Percentiles rank a stretch among this genome's conserved stretches.
Conservation (phyloP, 2,797 vertebrate species). For the Coracias cyanogaster region DNA sequence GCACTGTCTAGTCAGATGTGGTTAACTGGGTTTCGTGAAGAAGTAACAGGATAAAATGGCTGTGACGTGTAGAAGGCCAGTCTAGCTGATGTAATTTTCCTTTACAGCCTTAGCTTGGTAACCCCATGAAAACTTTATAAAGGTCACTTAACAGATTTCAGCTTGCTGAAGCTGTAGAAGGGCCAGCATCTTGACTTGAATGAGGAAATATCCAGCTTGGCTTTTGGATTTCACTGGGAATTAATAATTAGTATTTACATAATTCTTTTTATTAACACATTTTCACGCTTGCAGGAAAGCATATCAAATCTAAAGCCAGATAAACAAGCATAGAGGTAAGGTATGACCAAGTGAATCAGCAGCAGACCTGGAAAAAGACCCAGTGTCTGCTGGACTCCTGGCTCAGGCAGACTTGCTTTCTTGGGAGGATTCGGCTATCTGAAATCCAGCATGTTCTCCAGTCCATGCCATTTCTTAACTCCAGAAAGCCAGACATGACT, state of each 20-base stretch:
- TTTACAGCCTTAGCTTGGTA: not conserved
- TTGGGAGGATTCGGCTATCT: not conserved
- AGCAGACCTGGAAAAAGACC: not conserved
- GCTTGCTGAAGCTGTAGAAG: not conserved
- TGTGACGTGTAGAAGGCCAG: fast-evolving
- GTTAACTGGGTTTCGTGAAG: not conserved
- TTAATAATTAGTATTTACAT: not conserved
- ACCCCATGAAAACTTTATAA: not conserved
- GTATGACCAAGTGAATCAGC: not conserved
- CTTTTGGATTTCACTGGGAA: not conserved
- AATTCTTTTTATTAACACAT: not conserved
- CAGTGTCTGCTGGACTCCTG: not conserved
- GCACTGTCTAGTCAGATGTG: not conserved
- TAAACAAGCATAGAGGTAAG: not conserved
- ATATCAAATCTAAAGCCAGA: not conserved
- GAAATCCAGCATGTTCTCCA: not conserved
- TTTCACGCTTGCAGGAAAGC: not conserved
- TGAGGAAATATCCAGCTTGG: not conserved
- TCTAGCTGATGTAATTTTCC: not conserved
- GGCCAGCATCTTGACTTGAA: not conserved
- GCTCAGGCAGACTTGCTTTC: not conserved
- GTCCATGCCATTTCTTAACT: not conserved
- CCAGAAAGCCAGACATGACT: not conserved
- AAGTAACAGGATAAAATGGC: not conserved
- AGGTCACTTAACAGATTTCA: not conserved